A percentile compares a stretch with the other conserved stretches of the same genome.
Conservation (phyloP, 1,140 invertebrate species). For the Arctopsyche grandis region DNA sequence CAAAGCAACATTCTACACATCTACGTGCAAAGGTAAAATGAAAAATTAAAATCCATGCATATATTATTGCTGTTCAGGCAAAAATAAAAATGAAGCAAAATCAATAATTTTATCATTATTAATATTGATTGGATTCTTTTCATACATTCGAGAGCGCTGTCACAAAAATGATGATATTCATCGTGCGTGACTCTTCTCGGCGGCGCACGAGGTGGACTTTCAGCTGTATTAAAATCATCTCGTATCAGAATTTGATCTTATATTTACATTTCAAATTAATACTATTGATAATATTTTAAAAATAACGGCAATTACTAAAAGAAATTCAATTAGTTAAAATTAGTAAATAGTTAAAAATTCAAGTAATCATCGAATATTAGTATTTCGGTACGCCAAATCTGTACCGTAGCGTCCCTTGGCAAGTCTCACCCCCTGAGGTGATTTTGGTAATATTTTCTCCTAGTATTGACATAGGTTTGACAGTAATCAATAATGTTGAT, state of each 20-base stretch:
- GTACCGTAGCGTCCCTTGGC: too few relatives aligned
- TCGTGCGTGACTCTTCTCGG: conserved; percentile 71
- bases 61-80: background rate
- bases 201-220: conserved; percentile 61
- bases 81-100: background rate
- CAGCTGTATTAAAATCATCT: conserved; percentile 48
- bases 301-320: too few relatives aligned
- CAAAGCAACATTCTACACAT: background rate
- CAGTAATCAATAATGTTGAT: too few relatives aligned
- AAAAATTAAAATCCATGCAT: background rate
- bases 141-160: conserved; percentile 81
- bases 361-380: too few relatives aligned
- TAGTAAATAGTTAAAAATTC: too few relatives aligned
- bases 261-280: background rate
- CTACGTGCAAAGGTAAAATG: background rate
- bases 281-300: too few relatives aligned
- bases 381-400: too few relatives aligned
- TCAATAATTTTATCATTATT: too few relatives aligned
- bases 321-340: too few relatives aligned
- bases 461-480: too few relatives aligned
- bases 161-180: conserved; percentile 81
- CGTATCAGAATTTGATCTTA: background rate
- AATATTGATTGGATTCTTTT: conserved; percentile 32
- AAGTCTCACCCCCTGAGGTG: too few relatives aligned
- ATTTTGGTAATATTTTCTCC: too few relatives aligned